These are phyloP conservation scores for Leptopilina myrica DNA, from an alignment of 2,888 invertebrate species.

Conservation along the genomic window DNA sequence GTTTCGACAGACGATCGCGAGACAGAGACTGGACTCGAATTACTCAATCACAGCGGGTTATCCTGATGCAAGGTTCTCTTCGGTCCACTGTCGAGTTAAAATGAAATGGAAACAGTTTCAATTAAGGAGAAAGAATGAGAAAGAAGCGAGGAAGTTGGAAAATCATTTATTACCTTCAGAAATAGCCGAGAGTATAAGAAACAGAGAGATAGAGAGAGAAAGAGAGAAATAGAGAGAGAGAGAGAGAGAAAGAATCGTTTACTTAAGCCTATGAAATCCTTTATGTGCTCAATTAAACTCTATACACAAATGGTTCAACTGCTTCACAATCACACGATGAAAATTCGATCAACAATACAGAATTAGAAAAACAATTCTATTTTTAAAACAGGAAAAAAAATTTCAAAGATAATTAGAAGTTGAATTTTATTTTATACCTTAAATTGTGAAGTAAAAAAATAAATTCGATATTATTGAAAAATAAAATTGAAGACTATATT, in stretches of 20 bases:
- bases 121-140: constrained; percentile 3
- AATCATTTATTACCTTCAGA: constrained; percentile 22
- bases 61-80: constrained; percentile 45
- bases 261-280: constrained; percentile 8
- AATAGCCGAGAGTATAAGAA: neutral
- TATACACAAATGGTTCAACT: neutral
- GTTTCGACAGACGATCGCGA: constrained; percentile 52
- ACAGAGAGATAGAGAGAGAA: neutral
- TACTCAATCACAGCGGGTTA: constrained; percentile 51
- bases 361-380: neutral
- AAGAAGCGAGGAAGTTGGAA: constrained; percentile 23
- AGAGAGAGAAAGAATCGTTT: constrained; percentile 19
- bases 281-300: neutral
- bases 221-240: neutral
- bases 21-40: constrained; percentile 50
- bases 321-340: neutral
- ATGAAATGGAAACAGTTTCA: constrained; percentile 4
- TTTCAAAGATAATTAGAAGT: no score
- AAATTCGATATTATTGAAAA: no score
- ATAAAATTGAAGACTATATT: no score
- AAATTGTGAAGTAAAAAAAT: no score
- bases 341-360: neutral
- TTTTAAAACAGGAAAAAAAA: no score
- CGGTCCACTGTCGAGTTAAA: neutral
- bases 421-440: no score